Conservation (phyloP, 2,797 vertebrate species). For the Aulostomus chinensis region DNA sequence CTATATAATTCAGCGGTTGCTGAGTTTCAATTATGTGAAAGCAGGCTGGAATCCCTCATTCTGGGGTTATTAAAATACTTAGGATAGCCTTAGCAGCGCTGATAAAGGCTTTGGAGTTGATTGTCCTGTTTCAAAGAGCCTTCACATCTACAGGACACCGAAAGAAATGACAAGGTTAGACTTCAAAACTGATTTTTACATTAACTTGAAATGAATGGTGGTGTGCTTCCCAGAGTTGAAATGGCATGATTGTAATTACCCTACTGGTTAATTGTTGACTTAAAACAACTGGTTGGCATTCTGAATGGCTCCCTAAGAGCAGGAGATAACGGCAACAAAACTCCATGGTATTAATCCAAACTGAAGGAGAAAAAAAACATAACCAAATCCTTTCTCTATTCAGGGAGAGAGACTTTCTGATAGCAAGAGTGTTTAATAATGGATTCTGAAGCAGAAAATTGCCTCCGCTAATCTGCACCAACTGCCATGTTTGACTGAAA, state of each 20-base stretch:
- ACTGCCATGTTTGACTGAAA: constrained; percentile 73
- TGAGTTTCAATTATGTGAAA: no score
- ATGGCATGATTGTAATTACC: constrained; percentile 29
- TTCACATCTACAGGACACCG: no score
- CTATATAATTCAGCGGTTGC: no score
- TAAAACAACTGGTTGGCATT: constrained; percentile 38
- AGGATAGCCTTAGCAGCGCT: no score
- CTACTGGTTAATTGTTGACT: constrained; percentile 28
- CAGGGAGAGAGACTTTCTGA: constrained; percentile 72
- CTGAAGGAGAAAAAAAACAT: constrained; percentile 15
- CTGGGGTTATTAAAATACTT: no score
- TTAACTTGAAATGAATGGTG: background rate
- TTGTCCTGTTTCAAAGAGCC: no score
- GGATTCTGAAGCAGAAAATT: constrained; percentile 83
- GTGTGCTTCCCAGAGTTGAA: constrained; percentile 17
- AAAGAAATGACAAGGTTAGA: background rate
- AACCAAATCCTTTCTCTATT: constrained; percentile 45
- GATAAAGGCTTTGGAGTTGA: no score
- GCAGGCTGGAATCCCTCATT: no score
- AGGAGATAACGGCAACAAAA: constrained; percentile 59
- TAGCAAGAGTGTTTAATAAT: constrained; percentile 73
- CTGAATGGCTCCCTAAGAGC: constrained; percentile 44
- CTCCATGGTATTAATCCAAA: constrained; percentile 62
- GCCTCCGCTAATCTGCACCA: constrained; percentile 73
- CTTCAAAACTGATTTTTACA: background rate